A percentile compares a stretch with the other conserved stretches of the same genome.
phyloP scores from a whole-genome alignment of 2,113 vertebrate species.

The Phodopus roborovskii region DNA sequence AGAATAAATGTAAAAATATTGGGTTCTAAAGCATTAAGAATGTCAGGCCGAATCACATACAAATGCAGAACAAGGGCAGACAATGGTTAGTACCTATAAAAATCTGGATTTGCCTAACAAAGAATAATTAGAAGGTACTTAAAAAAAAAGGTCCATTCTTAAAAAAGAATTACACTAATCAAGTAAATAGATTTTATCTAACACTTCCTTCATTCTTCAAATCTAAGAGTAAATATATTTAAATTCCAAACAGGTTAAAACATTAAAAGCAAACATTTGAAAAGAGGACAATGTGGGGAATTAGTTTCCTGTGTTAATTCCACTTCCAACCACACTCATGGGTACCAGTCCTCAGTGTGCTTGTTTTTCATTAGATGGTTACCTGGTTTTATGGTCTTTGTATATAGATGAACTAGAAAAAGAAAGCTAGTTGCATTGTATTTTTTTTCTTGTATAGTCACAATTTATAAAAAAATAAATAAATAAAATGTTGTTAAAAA shows the following conservation, averaged over 20 bases:
- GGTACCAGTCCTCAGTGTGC: neutral
- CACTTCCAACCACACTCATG: neutral
- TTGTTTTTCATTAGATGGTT: neutral
- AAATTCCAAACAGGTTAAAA: neutral
- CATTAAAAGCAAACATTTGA: slow-evolving; percentile 16
- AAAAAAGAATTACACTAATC: neutral
- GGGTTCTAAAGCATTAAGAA: no score
- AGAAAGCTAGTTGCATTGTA: neutral
- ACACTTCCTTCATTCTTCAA: neutral
- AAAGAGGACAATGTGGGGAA: neutral
- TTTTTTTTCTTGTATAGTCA: neutral
- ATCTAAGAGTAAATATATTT: neutral
- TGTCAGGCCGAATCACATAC: no score
- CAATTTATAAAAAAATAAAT: neutral
- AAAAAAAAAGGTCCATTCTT: no score
- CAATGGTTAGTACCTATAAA: neutral
- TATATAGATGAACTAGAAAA: neutral
- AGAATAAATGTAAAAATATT: neutral
- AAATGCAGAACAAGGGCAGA: neutral
- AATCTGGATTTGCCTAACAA: neutral
- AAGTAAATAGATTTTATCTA: neutral
- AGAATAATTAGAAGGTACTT: neutral
- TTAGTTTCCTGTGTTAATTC: neutral
- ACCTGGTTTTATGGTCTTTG: neutral
- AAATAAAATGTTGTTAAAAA: neutral